A percentile compares a stretch with the other conserved stretches of the same genome.
phyloP scores from a whole-genome alignment of 2,888 invertebrate species.

The Aleiodes alternator region DNA sequence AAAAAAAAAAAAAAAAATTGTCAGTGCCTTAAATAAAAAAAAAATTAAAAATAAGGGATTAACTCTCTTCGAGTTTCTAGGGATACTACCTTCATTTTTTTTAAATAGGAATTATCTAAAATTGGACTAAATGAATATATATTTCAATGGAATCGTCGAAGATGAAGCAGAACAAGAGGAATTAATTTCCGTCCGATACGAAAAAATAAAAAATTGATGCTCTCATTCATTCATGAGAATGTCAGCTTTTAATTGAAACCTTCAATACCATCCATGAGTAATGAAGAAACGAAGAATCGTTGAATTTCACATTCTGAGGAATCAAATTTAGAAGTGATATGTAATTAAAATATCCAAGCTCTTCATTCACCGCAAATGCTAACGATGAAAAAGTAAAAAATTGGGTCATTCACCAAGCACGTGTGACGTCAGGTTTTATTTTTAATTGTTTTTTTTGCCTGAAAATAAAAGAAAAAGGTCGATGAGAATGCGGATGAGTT shows the following conservation, averaged over 20 bases:
- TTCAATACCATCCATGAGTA: neutral
- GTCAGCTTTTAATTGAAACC: neutral
- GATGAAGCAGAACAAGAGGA: no score
- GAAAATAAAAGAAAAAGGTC: no score
- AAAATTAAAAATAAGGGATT: no score
- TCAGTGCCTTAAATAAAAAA: no score
- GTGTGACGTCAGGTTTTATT: neutral
- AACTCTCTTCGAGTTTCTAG: no score
- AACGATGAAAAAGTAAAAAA: conserved; percentile 5
- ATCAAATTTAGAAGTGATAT: neutral
- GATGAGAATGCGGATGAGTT: no score
- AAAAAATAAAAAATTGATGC: neutral
- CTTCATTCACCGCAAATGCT: conserved; percentile 12
- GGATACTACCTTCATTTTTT: no score
- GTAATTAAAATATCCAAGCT: conserved; percentile 31
- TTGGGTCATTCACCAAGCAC: neutral
- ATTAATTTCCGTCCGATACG: neutral
- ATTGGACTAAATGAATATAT: no score
- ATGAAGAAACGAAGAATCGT: neutral
- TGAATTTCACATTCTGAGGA: neutral
- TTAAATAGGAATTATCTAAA: no score
- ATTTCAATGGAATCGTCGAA: no score
- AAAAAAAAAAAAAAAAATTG: no score
- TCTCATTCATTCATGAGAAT: neutral
- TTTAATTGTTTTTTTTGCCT: no score